phyloP scores from a whole-genome alignment of 2,113 vertebrate species.

The Falco punctatus region DNA sequence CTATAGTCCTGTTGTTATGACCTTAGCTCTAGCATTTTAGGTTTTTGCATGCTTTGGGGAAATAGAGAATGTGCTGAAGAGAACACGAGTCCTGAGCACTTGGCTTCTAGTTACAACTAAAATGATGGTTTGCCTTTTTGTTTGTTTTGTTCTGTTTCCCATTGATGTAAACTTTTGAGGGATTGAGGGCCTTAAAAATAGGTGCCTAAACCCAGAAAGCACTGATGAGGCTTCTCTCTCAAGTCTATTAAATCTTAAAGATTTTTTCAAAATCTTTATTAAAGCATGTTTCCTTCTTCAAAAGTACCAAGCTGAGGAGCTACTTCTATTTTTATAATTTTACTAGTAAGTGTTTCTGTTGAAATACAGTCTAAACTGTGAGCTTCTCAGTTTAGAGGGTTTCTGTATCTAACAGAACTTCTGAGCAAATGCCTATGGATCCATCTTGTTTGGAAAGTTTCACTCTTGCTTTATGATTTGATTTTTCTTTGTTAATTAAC shows the following conservation, averaged over 20 bases:
- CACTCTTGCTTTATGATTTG: background rate
- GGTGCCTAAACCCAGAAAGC: background rate
- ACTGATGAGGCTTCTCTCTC: background rate
- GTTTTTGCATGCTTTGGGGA: background rate
- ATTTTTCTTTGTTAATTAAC: background rate
- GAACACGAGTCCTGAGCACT: background rate
- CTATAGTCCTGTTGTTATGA: background rate
- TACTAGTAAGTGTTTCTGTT: background rate
- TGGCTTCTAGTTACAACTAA: background rate
- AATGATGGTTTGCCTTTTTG: background rate
- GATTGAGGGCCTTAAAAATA: background rate
- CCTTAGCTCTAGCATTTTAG: background rate
- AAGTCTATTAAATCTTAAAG: background rate
- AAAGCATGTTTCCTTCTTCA: background rate
- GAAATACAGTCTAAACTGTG: background rate
- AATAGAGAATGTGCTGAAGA: background rate
- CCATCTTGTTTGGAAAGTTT: background rate
- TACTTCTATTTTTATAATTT: background rate
- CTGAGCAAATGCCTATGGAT: background rate
- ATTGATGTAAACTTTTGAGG: background rate
- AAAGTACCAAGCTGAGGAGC: background rate
- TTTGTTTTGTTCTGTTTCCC: background rate
- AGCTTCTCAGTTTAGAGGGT: background rate
- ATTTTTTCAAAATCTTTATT: background rate
- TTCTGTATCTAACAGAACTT: background rate